These are phyloP conservation scores for Ommatoiulus sabulosus DNA, from an alignment of 2,888 invertebrate genomes.

Conservation along the genomic window DNA sequence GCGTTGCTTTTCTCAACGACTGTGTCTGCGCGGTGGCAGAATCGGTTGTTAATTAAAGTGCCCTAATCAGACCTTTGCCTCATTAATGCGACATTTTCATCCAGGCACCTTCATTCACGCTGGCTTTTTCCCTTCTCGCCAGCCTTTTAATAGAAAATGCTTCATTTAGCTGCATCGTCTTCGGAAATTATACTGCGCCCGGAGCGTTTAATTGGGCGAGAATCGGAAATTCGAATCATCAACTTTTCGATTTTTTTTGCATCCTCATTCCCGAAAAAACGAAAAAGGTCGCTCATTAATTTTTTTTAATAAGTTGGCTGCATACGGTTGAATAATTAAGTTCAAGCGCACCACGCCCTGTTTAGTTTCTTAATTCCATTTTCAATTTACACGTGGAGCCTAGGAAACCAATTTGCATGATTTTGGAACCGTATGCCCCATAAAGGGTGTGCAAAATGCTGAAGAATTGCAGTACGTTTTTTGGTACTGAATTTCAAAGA, in stretches of 20 bases:
- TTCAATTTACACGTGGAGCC: not conserved
- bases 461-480: too few relatives aligned
- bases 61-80: constrained; percentile 47
- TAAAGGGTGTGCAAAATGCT: too few relatives aligned
- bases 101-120: constrained; percentile 4
- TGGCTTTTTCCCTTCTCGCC: not conserved
- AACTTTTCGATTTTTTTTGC: not conserved
- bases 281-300: constrained; percentile 8
- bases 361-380: constrained; percentile 29
- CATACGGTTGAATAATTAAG: not conserved
- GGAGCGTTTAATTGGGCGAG: not conserved
- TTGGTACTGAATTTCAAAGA: too few relatives aligned
- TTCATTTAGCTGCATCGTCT: not conserved
- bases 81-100: constrained; percentile 45
- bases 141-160: constrained; percentile 6
- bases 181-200: constrained; percentile 42
- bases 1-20: constrained; percentile 1
- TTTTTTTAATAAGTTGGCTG: constrained; percentile 20
- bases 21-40: constrained; percentile 23
- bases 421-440: not conserved
- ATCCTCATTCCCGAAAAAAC: not conserved
- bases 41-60: constrained; percentile 41
- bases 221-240: constrained; percentile 8
- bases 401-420: not conserved
- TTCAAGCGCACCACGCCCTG: not conserved